Evolutionary conservation across 2,797 vertebrate genomes (phyloP), one percentile per base, ranked within the genome.

Genomic region (Salmo trutta): DNA sequence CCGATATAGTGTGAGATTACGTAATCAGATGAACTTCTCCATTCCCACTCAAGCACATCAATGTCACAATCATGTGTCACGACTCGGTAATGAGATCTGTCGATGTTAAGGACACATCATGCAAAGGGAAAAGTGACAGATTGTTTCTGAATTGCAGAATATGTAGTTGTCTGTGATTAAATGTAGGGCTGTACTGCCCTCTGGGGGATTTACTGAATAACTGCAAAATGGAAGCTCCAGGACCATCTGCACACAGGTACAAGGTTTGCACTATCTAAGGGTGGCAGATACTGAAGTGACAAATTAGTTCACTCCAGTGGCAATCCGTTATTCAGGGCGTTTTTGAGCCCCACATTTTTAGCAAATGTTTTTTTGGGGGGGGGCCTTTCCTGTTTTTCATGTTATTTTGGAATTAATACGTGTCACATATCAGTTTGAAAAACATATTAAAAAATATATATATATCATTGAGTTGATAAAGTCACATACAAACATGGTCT

Each of bases 41-140:
- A 64, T 24, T 64, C 59, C 66, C 31, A 68, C 66, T 31, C 27
- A 66, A 31, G 12, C 64, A 68, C 66, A 68, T 68, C 66, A 68
- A 27, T 33, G 31, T 68, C 66, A 68, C 15, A 31, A 17, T 68
- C 29, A 15, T 2, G 65, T 27, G 4, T 67, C 66, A 31, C 66
- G 6, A 68, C 65, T 67, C 29, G 2, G 29, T 67, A 33, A 33
- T 67, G 65, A 67, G 24, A 29, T 67, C 65, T 66, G 24, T 31
- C 14, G 29, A 66, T 66, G 29, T 33, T 27, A 66, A 66, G 24
- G 59, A 64, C 59, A 64, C 59, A 64, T 64, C 21, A 64, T 64
- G 21, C 3, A 64, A 64, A 27, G 10, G 59, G 7, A 64, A 12
- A 14, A 14, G n/a, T 24, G 21, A n/a, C 5, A 7, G 5, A 2